These are phyloP conservation scores for Halcyon chelicuti DNA, from an alignment of 2,797 vertebrate species.

Conservation along the genomic window DNA sequence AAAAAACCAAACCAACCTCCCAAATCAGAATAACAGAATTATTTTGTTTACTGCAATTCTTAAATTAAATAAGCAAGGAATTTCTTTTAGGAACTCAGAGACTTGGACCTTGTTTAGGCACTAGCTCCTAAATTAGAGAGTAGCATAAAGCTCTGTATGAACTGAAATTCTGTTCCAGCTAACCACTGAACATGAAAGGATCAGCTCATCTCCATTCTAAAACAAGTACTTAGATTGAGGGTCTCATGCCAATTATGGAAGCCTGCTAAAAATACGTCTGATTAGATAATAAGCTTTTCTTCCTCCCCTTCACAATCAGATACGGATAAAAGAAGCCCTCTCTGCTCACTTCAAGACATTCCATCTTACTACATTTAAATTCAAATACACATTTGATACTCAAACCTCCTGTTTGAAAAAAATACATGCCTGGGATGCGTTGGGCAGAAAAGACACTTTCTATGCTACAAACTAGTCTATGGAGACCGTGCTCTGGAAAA, in stretches of 20 bases:
- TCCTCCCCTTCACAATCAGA: constrained; percentile 15
- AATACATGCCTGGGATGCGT: background rate
- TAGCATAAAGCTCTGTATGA: background rate
- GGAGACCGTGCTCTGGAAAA: background rate
- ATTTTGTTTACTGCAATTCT: background rate
- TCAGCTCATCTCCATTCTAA: constrained; percentile 15
- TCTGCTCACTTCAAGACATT: background rate
- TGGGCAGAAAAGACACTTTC: background rate
- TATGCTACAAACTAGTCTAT: background rate
- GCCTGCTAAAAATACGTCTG: background rate
- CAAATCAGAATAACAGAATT: background rate
- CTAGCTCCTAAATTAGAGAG: background rate
- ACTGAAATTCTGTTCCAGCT: background rate
- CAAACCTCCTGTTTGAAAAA: background rate
- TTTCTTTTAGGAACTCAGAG: background rate
- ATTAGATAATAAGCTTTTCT: constrained; percentile 46
- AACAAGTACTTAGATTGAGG: constrained; percentile 5
- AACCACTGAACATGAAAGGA: background rate
- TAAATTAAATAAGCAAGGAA: background rate
- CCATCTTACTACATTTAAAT: background rate
- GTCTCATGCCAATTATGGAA: constrained; percentile 35
- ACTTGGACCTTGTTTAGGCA: background rate
- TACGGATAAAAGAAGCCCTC: constrained; percentile 3
- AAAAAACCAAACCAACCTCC: too few relatives aligned
- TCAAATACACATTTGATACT: background rate